Evolutionary conservation across 2,113 vertebrate species (phyloP), one percentile per base, ranked within the genome.

Genomic region (Trematomus loennbergii): DNA sequence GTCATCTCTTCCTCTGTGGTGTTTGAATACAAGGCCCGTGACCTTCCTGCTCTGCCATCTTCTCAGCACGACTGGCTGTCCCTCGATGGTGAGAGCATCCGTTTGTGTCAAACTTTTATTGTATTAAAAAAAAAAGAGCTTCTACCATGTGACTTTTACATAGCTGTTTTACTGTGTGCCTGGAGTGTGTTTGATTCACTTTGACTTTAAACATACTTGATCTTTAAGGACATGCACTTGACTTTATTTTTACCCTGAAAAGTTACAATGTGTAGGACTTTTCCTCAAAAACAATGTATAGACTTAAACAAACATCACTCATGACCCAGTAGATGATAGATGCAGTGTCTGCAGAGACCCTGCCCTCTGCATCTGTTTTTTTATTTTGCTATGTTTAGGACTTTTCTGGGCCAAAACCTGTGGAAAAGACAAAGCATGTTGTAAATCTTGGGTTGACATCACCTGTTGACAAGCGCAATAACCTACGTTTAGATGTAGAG

Each of bases 31-130:
- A 99, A 99, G 93, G 97, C 98, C 2, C 97, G 98, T 33, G 97
- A 97, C 36, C 94, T 99, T 80, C 97, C 98, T 52, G 96, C 97
- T 4, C 96, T 98, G 92, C 98, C 98, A 17, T 98, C 98, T 57
- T 98, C 98, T 57, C 98, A 99, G 91, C 98, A 99, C 5, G 98
- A 99, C 94, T 99, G 98, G 98, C 95, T 99, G 79, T 99, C 98
- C 9, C 90, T 99, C 87, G 98, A 99, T 1, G 98, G 98, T 99
- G 95, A 96, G 97, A 81, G 20, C 40, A 63, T 57, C 40, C 54
- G 12, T 57, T 55, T 74, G 6, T 68, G 15, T 48, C 20, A 46
- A 22, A 62, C 29, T 67, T 36, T 20, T 12, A 2, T 18, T 52
- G 29, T 29, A 64, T 48, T 52, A 20, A 29, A 49, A 63, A 7